Evolutionary conservation across 2,113 vertebrate species (phyloP), one percentile per base, ranked within the genome.

Genomic region (Melanerpes aurifrons): DNA sequence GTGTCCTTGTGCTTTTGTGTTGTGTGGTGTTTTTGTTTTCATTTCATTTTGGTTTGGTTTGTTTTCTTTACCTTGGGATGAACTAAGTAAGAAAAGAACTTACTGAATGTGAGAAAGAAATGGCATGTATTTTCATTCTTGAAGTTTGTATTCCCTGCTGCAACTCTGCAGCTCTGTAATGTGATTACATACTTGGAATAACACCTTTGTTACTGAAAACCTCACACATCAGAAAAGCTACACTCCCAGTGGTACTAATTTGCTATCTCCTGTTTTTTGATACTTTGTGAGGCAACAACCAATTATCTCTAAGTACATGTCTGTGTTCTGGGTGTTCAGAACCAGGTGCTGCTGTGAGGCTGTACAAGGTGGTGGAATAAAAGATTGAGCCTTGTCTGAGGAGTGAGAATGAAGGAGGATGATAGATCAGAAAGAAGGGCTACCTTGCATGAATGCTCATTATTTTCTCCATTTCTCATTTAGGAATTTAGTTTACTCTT

Each of bases 161-260:
- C 43, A 90, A 22, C 70, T 61, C 28, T 56, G 2, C n/a, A 54
- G 50, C 66, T 6, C 1, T 14, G 16, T 76, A 45, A 56, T 5
- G 3, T 26, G 29, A 50, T 16, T 69, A 22, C 5, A 12, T 54
- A 19, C 21, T 22, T 84, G 35, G 74, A 81, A 18, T 53, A 53
- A 43, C 18, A 47, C 14, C 26, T 14, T 5, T 62, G 63, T 29
- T 59, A 6, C 4, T 50, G 15, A 45, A 87, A 67, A 61, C 76
- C 48, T 90, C 1, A 0, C 19, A 12, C 24, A 0, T 4, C 1
- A 53, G 79, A 82, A 53, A 6, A 80, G 69, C 47, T 59, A 0
- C 26, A 1, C 86, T 91, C 82, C 76, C 61, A 22, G 19, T 24
- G 32, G 75, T 74, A 32, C 58, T 68, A 61, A 85, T 93, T 86